Percentiles rank a stretch among this genome's conserved stretches.
phyloP scores from a whole-genome alignment of 2,113 vertebrate genomes.

The Elanoides forficatus region DNA sequence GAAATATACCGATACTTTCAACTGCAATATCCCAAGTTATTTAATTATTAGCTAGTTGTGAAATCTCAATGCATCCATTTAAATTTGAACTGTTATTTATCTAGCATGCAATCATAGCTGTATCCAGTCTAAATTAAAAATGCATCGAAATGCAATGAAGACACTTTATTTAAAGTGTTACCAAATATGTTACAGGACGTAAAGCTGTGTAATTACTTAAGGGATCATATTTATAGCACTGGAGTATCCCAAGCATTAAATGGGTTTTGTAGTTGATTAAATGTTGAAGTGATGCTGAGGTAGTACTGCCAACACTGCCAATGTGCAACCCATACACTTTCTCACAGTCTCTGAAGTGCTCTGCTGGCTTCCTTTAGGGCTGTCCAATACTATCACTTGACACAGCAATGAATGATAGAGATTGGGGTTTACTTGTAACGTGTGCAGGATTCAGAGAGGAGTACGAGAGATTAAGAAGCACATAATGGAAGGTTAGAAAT shows the following conservation, averaged over 20 bases:
- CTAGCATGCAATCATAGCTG: not conserved
- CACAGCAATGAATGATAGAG: not conserved
- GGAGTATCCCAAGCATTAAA: slow-evolving; percentile 50
- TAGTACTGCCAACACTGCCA: not conserved
- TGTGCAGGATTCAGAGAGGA: not conserved
- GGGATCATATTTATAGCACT: slow-evolving; percentile 50
- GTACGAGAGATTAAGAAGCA: not conserved
- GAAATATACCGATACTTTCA: not conserved
- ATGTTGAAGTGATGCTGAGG: slow-evolving; percentile 35
- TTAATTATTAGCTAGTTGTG: slow-evolving; percentile 33
- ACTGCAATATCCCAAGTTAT: not conserved
- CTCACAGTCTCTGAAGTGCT: not conserved
- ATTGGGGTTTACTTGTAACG: not conserved
- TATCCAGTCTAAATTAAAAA: slow-evolving; percentile 51
- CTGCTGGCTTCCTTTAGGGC: not conserved
- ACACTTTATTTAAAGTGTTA: slow-evolving; percentile 47
- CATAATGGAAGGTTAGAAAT: not conserved
- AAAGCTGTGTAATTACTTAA: slow-evolving; percentile 59
- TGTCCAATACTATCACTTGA: not conserved
- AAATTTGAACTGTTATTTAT: slow-evolving; percentile 33
- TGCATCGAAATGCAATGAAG: not conserved
- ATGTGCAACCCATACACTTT: not conserved
- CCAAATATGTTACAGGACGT: slow-evolving; percentile 53
- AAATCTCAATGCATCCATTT: not conserved
- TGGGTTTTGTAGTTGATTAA: slow-evolving; percentile 54